These are phyloP conservation scores for Dromius quadrimaculatus DNA, from an alignment of 2,888 invertebrate species.

Conservation along the genomic window DNA sequence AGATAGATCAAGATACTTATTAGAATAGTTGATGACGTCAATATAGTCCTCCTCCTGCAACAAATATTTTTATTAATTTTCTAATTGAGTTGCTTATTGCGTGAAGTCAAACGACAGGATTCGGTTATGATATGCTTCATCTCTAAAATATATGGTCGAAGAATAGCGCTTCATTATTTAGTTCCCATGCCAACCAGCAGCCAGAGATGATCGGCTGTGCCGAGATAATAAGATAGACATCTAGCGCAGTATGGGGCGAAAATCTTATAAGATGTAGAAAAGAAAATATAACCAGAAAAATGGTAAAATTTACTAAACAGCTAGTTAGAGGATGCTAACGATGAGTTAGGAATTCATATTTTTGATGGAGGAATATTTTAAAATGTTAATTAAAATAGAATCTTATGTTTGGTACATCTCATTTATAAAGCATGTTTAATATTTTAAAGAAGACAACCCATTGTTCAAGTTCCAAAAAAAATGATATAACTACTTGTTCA, in stretches of 20 bases:
- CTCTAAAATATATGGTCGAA: too few relatives aligned
- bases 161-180: too few relatives aligned
- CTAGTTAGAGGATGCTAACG: background rate
- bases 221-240: constrained; percentile 38
- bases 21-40: too few relatives aligned
- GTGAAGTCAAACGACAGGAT: too few relatives aligned
- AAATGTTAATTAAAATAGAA: background rate
- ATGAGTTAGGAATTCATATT: background rate
- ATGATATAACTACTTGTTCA: constrained; percentile 11
- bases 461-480: constrained; percentile 11
- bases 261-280: constrained; percentile 2
- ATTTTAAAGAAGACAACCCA: background rate
- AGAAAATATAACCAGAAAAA: background rate
- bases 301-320: background rate
- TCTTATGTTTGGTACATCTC: background rate
- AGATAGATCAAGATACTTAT: too few relatives aligned
- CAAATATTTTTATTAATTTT: too few relatives aligned
- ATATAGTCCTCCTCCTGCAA: too few relatives aligned
- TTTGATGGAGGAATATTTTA: background rate
- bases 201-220: background rate
- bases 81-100: too few relatives aligned
- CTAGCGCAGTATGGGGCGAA: constrained; percentile 24
- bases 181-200: constrained; percentile 3
- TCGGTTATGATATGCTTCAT: too few relatives aligned
- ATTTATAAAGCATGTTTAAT: constrained; percentile 13